These are phyloP conservation scores for Drosophila setifemur DNA, from an alignment of 1,140 invertebrate species.

Conservation along the genomic window DNA sequence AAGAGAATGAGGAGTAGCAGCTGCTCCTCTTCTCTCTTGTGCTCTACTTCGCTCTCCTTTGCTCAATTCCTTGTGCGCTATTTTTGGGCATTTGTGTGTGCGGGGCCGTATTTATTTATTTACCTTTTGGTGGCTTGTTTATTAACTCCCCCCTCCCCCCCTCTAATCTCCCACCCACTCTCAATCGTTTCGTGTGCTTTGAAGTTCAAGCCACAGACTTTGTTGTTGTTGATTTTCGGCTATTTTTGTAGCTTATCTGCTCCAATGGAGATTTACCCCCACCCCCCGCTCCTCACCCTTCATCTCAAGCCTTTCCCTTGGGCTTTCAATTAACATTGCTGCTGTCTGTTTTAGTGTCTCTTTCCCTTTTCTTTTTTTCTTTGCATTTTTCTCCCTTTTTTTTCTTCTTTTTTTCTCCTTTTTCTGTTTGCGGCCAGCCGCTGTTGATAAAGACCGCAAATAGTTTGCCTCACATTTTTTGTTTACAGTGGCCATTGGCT, in stretches of 20 bases:
- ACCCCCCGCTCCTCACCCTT: background rate
- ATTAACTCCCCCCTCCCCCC: slow-evolving; percentile 48
- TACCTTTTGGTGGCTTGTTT: slow-evolving; percentile 74
- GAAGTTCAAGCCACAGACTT: slow-evolving; percentile 75
- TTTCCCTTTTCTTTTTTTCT: too few species aligned
- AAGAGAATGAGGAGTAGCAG: slow-evolving; percentile 36
- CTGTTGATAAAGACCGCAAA: slow-evolving; percentile 33
- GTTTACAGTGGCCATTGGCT: background rate
- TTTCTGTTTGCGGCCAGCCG: slow-evolving; percentile 13
- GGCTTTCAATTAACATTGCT: slow-evolving; percentile 14
- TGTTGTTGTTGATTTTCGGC: slow-evolving; percentile 36
- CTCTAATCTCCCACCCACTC: background rate
- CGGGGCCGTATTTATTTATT: slow-evolving; percentile 66
- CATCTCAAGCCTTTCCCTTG: background rate
- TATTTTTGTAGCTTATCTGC: slow-evolving; percentile 67
- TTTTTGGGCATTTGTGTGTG: slow-evolving; percentile 55
- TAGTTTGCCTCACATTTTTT: slow-evolving; percentile 26
- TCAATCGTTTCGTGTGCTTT: slow-evolving; percentile 46
- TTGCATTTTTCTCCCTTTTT: slow-evolving; percentile 1
- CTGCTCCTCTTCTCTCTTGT: background rate
- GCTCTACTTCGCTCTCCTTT: slow-evolving; percentile 4
- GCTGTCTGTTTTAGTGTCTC: slow-evolving; percentile 39
- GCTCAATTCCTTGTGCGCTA: slow-evolving; percentile 22
- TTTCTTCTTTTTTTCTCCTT: slow-evolving; percentile 6
- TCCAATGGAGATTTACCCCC: slow-evolving; percentile 11